A percentile compares a stretch with the other conserved stretches of the same genome.
Evolutionary conservation across 2,113 vertebrate species (phyloP).

Genomic region (Coptodon bakossiorum): DNA sequence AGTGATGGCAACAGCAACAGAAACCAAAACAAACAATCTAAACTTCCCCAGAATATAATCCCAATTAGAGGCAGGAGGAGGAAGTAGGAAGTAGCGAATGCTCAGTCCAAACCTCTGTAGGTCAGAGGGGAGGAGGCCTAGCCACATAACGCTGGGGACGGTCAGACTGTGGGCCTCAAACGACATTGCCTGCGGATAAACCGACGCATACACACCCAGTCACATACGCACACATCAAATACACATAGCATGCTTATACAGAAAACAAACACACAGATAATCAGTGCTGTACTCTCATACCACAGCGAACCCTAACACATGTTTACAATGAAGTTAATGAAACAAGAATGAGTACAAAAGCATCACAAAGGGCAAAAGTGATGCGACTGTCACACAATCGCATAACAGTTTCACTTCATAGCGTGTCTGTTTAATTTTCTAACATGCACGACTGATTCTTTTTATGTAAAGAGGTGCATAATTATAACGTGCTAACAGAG

Average conservation of each 20-base stretch:
- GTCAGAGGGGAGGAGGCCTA: constrained; percentile 96
- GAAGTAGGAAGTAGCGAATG: constrained; percentile 59
- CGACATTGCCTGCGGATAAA: constrained; percentile 85
- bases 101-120: constrained; percentile 82
- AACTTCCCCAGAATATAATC: constrained; percentile 65
- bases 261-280: constrained; percentile 10
- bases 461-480: constrained; percentile 33
- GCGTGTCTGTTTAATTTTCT: constrained; percentile 19
- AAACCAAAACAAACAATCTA: constrained; percentile 68
- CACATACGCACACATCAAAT: constrained; percentile 1
- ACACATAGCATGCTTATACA: background rate
- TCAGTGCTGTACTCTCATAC: background rate
- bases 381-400: background rate
- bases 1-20: constrained; percentile 53
- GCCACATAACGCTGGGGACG: constrained; percentile 90
- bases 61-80: constrained; percentile 62
- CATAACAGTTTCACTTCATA: constrained; percentile 16
- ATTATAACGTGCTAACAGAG: constrained; percentile 41
- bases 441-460: constrained; percentile 6
- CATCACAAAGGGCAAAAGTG: background rate
- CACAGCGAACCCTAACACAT: background rate
- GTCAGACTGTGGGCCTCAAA: constrained; percentile 94
- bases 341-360: constrained; percentile 2
- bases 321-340: constrained; percentile 10
- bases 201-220: background rate